Base-by-base conservation (phyloP, 2,888 invertebrate species). In the Charanyca ferruginea region DNA sequence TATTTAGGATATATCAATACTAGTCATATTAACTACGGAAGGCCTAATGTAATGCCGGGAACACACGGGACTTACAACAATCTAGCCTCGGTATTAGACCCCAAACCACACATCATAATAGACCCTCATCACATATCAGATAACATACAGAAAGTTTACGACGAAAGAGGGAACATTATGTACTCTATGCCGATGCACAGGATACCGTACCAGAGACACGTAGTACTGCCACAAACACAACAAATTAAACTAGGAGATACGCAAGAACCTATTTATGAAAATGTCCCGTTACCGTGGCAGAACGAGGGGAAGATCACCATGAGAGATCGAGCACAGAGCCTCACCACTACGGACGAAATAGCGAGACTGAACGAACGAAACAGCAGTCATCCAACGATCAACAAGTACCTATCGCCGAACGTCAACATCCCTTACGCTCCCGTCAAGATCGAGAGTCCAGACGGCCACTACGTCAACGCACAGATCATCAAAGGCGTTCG, bases 261-360 rank as follows among this genome's bases (percentile, higher is more conserved):
- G 0, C 95, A 96, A 16, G 98, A 98, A 85, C 98, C 98, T 0
- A 98, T 98, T 73, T 98, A 98, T 88, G 98, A 98, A 85, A 98
- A 98, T 88, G 97, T 98, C 8, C 98, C 97, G 0, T 87, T 97
- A 32, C 97, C 97, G 0, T 97, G 97, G 97, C 96, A 96, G 49
- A 91, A 86, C 72, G 94, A 93, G 55, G 88, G 87, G 1, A 89
- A 89, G 42, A 72, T 85, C 3, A 81, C 83, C 0, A 90, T 90
- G 85, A 83, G 95, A n/a, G 92, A 94, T 52, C 89, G 97, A 41
- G 97, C 97, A 3, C 97, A 97, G 41, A 97, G 97, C 78, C 95
- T 97, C 32, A 97, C 97, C 53, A 97, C 97, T 0, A 97, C 97
- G 0, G 97, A 97, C 9, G 97, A 97, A 61, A 95, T 96, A 6